Evolutionary conservation across 30 jellyfish, hydroid and myxozoan genomes (phyloP), one percentile per base, ranked within the genome.

Genomic region (Calvadosia cruxmelitensis): DNA sequence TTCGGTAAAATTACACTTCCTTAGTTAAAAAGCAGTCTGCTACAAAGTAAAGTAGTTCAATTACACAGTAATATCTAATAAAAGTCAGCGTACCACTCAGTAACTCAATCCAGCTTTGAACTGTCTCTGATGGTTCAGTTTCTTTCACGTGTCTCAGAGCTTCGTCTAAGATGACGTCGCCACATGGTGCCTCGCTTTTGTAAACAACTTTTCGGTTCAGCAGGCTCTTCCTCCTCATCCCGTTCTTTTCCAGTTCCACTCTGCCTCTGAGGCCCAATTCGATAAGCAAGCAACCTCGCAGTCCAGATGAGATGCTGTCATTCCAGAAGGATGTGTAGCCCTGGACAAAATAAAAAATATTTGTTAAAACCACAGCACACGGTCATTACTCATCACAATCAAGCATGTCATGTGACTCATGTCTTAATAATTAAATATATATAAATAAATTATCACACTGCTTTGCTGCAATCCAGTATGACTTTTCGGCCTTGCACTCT

Each of bases 271-370:
- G 64, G 33, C 96, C 99, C 1, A 92, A 77, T 53, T 92, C 99
- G 16, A 92, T 50, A 73, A 92, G 68, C 94, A 83, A 76, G 62
- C 95, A 83, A 10, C 96, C 99, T 35, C 99, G 78, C 16, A 92
- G 85, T 0, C 96, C 99, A 31, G 95, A 83, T 28, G 99, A 92
- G 32, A 92, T 92, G 71, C 99, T 82, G 71, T 92, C 96, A 71
- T 92, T 92, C 96, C 95, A 92, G 51, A 92, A 83, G 61, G 96
- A 92, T 50, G 99, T 92, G 80, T 92, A 80, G 2, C 99, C 99
- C 99, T 91, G 72, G 0, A 68, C 33, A 29, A 23, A 3, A 24
- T 49, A 67, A 1, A 61, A 3, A 30, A 27, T 16, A 27, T 16
- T 25, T 3, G 16, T 31, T 30, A 1, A 52, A 27, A 23, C 3